Evolutionary conservation across 2,113 vertebrate genomes (phyloP), one percentile per base, ranked within the genome.

Genomic region (Callorhinus ursinus): DNA sequence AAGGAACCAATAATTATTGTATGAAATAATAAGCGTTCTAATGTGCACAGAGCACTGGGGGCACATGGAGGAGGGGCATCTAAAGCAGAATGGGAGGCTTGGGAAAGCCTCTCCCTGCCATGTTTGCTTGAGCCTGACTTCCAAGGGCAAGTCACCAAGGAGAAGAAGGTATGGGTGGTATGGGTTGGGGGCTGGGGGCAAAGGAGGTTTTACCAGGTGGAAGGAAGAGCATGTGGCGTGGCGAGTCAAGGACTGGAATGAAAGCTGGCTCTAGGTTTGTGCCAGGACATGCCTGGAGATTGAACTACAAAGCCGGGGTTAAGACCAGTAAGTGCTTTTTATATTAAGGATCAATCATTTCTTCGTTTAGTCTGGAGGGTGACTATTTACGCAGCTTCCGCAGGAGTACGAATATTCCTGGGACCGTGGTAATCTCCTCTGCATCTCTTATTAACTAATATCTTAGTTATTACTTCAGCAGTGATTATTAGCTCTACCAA

Each of bases 401-500:
- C 39, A 1, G n/a, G 21, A 88, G 42, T 55, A 33, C 31, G 91
- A 42, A 36, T 72, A 90, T 93, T 81, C 53, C 82, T 79, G 46
- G 46, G 81, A 82, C 53, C 16, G 2, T 80, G 13, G 33, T 65
- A 33, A 53, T 57, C 65, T 93, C 90, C 46, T 83, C 39, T 95
- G 95, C 39, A 93, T 76, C 19, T n/a, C 19, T 67, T 93, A 51
- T 57, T 88, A 95, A 89, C 81, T 81, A 85, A 16, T 88, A 21
- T 18, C 26, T 95, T 57, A 51, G 26, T 74, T 83, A 90, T 79
- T 79, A 67, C 57, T 83, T 83, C n/a, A 77, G 39, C 36, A 72
- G 49, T 90, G 74, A 88, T 65, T 33, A 83, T 61, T n/a, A 88
- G 16, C 36, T 95, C 7, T 26, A 59, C 19, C 14, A 31, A 71